A percentile compares a stretch with the other conserved stretches of the same genome.
Conservation (phyloP, 2,888 invertebrate genomes). For the Amaurobius ferox region DNA sequence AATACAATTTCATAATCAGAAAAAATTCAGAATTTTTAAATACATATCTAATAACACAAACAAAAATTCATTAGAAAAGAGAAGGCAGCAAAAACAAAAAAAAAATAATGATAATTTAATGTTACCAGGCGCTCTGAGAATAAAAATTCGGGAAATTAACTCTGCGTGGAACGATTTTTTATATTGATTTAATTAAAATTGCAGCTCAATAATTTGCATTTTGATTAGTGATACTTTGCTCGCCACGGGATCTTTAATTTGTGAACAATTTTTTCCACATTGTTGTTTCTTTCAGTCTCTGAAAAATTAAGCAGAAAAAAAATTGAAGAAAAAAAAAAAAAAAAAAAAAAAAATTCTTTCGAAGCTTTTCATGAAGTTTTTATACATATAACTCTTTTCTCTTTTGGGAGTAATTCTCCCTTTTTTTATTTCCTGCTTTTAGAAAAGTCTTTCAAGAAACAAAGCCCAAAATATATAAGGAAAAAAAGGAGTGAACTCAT, state of each 20-base stretch:
- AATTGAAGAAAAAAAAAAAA: conserved; percentile 21
- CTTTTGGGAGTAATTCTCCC: conserved; percentile 12
- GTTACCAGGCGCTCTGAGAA: conserved; percentile 18
- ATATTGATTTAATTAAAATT: conserved; percentile 71
- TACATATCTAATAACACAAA: no score
- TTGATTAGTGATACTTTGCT: conserved; percentile 63
- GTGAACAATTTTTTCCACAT: conserved; percentile 33
- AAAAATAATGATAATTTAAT: no score
- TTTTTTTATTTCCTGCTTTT: conserved; percentile 34
- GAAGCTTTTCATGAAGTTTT: conserved; percentile 65
- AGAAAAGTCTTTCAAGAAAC: conserved; percentile 62
- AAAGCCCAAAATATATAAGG: conserved; percentile 37
- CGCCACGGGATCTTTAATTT: conserved; percentile 51
- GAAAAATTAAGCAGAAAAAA: background rate
- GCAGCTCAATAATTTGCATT: conserved; percentile 67
- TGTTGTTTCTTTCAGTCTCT: conserved; percentile 19
- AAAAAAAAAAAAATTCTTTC: conserved; percentile 16
- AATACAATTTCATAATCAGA: no score
- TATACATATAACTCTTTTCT: conserved; percentile 56
- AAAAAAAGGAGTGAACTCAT: conserved; percentile 55
- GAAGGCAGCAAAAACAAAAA: no score
- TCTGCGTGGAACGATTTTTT: conserved; percentile 16
- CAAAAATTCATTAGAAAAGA: no score
- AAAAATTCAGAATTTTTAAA: no score
- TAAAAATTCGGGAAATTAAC: conserved; percentile 64